These are phyloP conservation scores for Myiozetetes cayanensis DNA, from an alignment of 2,113 vertebrate genomes.

Conservation along the genomic window DNA sequence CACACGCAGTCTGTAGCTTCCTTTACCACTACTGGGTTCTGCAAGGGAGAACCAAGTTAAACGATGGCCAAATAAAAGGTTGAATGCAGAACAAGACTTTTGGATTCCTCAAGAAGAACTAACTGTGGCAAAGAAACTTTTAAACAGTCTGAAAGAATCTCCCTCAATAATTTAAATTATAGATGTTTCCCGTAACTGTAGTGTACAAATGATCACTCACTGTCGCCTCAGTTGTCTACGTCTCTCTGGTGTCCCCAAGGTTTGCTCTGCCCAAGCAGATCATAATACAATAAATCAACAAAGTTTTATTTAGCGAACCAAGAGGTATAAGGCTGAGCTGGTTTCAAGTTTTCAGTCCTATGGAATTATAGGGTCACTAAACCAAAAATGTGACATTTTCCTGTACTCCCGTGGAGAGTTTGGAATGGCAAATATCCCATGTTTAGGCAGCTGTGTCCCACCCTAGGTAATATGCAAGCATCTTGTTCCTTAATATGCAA, in stretches of 20 bases:
- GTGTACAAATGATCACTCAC: not conserved
- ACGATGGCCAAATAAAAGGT: not conserved
- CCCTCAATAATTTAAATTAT: not conserved
- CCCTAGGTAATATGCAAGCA: not conserved
- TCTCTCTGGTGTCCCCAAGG: not conserved
- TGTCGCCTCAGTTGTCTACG: rapidly evolving
- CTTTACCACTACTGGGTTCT: not conserved
- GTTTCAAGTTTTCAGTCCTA: not conserved
- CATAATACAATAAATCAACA: not conserved
- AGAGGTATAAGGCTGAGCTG: not conserved
- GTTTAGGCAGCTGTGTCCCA: not conserved
- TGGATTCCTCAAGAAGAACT: not conserved
- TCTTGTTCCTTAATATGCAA: not conserved
- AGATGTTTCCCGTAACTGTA: not conserved
- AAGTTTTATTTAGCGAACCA: not conserved
- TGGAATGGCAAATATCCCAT: not conserved
- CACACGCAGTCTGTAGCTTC: not conserved
- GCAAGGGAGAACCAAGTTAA: not conserved
- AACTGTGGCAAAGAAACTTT: not conserved
- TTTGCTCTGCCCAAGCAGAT: not conserved
- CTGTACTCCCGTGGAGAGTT: not conserved
- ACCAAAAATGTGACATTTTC: not conserved
- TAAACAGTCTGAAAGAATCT: not conserved
- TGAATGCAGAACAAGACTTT: not conserved
- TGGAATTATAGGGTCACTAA: not conserved